Percentiles rank a stretch among this genome's conserved stretches.
phyloP scores from a whole-genome alignment of 2,888 invertebrate species.

The Stratiomys singularior region DNA sequence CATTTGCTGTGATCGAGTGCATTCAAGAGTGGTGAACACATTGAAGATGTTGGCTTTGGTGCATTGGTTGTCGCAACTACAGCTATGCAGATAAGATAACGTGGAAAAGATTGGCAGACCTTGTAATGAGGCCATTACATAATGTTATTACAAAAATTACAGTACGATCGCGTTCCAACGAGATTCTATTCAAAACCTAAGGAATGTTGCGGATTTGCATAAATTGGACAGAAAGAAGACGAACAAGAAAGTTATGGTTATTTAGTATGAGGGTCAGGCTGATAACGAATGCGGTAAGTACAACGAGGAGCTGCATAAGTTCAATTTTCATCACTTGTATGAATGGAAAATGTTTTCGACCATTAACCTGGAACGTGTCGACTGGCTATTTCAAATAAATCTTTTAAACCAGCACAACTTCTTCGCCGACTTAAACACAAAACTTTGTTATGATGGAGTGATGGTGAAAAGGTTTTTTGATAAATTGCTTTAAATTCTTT shows the following conservation, averaged over 20 bases:
- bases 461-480: too few relatives aligned
- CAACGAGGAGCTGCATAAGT: too few relatives aligned
- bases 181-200: conserved; percentile 1
- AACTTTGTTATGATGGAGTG: too few relatives aligned
- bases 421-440: too few relatives aligned
- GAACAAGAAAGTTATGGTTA: background rate
- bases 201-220: conserved; percentile 33
- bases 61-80: background rate
- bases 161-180: conserved; percentile 22
- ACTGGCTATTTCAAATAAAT: too few relatives aligned
- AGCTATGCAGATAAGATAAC: background rate
- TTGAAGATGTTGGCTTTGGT: background rate
- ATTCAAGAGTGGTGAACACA: background rate
- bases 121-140: conserved; percentile 46
- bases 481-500: too few relatives aligned
- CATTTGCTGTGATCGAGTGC: conserved; percentile 36
- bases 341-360: too few relatives aligned
- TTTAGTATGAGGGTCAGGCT: background rate
- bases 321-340: too few relatives aligned
- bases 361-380: too few relatives aligned
- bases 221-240: conserved; percentile 11
- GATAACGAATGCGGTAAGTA: too few relatives aligned
- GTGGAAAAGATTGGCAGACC: conserved; percentile 35
- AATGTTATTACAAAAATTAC: conserved; percentile 43
- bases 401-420: too few relatives aligned